Percentiles rank a stretch among this genome's conserved stretches.
Evolutionary conservation across 2,888 invertebrate species (phyloP).

Genomic region (Eueremaeus valkanovi): DNA sequence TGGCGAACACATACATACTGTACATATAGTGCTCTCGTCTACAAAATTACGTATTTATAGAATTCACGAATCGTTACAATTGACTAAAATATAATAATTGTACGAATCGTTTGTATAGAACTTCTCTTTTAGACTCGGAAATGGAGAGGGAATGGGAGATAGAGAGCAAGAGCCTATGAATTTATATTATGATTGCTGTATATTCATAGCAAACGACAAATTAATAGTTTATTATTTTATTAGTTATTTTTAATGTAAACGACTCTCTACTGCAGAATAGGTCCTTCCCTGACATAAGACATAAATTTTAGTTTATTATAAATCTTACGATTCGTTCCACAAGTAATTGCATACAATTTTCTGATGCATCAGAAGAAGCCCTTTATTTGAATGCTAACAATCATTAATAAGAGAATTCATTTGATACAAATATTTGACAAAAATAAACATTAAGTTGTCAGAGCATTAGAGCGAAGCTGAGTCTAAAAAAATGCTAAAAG

Average conservation of each 20-base stretch:
- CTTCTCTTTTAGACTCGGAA: not conserved
- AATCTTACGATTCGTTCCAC: slow-evolving; percentile 1
- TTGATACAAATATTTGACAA: not conserved
- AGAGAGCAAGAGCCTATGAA: not conserved
- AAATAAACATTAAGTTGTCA: slow-evolving; percentile 8
- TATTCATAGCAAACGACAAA: slow-evolving; percentile 17
- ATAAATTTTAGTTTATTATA: not conserved
- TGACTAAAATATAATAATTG: slow-evolving; percentile 24
- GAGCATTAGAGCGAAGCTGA: not conserved
- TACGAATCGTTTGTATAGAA: not conserved
- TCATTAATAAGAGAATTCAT: not conserved
- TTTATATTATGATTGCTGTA: not conserved
- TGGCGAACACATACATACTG: too few species aligned
- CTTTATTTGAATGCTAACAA: not conserved
- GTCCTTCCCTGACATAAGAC: slow-evolving; percentile 13
- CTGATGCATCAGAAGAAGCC: not conserved
- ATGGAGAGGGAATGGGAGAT: not conserved
- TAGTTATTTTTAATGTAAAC: not conserved
- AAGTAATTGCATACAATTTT: not conserved
- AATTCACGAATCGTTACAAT: slow-evolving; percentile 32
- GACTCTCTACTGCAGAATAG: not conserved
- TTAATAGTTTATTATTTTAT: slow-evolving; percentile 11
- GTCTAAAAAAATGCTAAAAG: not conserved
- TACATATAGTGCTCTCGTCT: too few species aligned
- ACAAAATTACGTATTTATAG: slow-evolving; percentile 36